These are phyloP conservation scores for Bradypodion ventrale DNA, from an alignment of 2,797 vertebrate genomes.

Conservation along the genomic window DNA sequence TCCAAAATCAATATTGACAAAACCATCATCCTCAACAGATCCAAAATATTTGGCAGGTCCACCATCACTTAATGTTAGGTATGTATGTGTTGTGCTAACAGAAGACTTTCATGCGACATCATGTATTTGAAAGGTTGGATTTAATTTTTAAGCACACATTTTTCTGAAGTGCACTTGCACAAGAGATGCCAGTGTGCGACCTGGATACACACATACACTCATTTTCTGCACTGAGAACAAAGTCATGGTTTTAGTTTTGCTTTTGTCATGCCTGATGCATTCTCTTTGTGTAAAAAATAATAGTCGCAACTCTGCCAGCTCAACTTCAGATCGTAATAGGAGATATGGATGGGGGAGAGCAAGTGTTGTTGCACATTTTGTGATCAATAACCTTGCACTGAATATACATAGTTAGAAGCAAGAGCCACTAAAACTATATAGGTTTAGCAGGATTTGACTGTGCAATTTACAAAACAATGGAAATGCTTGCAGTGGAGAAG, in stretches of 20 bases:
- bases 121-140: background rate
- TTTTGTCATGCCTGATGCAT: background rate
- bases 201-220: background rate
- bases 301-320: background rate
- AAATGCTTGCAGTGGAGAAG: constrained; percentile 1
- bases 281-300: background rate
- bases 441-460: background rate
- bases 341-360: background rate
- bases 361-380: background rate
- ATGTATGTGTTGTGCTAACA: constrained; percentile 39
- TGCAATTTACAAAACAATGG: background rate
- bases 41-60: constrained; percentile 79
- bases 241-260: background rate
- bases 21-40: constrained; percentile 83
- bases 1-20: constrained; percentile 92
- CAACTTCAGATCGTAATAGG: background rate
- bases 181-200: background rate
- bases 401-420: background rate
- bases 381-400: background rate
- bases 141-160: background rate
- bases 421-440: background rate
- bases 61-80: constrained; percentile 80
- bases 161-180: background rate
- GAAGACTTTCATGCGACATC: background rate
- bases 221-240: background rate